Evolutionary conservation across 2,797 vertebrate genomes (phyloP), one percentile per base, ranked within the genome.

Genomic region (Hylomyscus alleni): DNA sequence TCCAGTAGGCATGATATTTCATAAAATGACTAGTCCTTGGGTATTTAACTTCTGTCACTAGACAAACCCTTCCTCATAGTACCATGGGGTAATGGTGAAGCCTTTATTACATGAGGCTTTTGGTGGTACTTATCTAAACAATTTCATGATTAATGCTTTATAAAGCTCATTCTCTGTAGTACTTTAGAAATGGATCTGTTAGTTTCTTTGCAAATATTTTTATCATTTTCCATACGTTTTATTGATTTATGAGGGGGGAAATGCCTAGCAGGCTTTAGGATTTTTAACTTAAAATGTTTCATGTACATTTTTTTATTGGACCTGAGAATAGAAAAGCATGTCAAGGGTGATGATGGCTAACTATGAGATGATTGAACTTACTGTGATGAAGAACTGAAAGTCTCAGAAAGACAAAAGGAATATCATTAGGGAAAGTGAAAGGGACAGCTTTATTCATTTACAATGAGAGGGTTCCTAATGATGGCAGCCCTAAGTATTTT

Each of bases 271-370:
- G 81, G 60, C 14, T 3, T 82, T 44, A 90, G 31, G 6, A 24
- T 86, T 92, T 92, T 78, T 22, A 78, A n/a, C 37, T 73, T 75
- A 80, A 89, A 44, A 37, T 62, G 4, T 86, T 75, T 88, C 9
- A 17, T 22, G 31, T 83, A 40, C 1, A 56, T 13, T 92, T 83
- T 90, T 34, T 83, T 87, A 26, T 4, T 88, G 44, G 5, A 75
- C 17, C 50, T 67, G 50, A 91, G 10, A 75, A n/a, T 2, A 37
- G 24, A 37, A 81, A 52, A 19, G 34, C n/a, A 10, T 81, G 19
- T 37, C 19, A 37, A 20, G 10, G 19, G 11, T 56, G 19, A 81
- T 81, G 34, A 56, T 56, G 78, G 5, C 52, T 52, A 78, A 11
- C 47, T 56, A 80, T 50, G 50, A 37, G 10, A 81, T 24, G 11